Base-by-base conservation (phyloP, 1,140 invertebrate genomes). In the Euwallacea fornicatus region DNA sequence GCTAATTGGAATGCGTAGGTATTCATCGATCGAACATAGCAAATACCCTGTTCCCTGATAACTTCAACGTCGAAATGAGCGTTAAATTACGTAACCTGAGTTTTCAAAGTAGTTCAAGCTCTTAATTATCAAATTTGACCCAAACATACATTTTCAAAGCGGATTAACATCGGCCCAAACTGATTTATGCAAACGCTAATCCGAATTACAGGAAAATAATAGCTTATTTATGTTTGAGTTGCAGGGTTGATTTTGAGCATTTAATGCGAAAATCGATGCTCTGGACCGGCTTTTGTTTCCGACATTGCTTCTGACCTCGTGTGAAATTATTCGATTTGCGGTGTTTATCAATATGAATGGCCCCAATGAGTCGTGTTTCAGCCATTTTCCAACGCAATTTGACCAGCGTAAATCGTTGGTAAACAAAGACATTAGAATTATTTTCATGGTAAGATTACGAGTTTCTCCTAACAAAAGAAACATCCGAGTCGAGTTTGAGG, bases 201-300 rank as follows among this genome's bases (percentile, higher is more conserved):
- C 33, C 61, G 44, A 64, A 64, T 64, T 64, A 15, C 43, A 16
- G 61, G 61, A 64, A 64, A 64, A 64, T 33, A 33, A 33, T 64
- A 41, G 61, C 61, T 64, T 64, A 64, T 64, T 64, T 64, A 64
- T 64, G 61, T 64, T 64, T 64, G 61, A 64, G n/a, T n/a, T 50
- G 44, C 13, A 15, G 15, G 43, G 61, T 64, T 64, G 64, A 66
- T 66, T 66, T 66, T 42, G 7, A 16, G 21, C 58, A 64, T 64
- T 64, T 55, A 66, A 66, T 55, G 64, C 64, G 33, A 66, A 66
- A 64, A 64, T 64, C 61, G 61, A 64, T 64, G 43, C 21, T 9
- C 21, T 41, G 58, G 58, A 41, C 41, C 61, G 15, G 61, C 61
- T 64, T 33, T 64, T 64, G 61, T 64, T 64, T 11, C 61, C 11